Evolutionary conservation across 23 tunicate species (phyloP).

Genomic region (Halocynthia aurantium): DNA sequence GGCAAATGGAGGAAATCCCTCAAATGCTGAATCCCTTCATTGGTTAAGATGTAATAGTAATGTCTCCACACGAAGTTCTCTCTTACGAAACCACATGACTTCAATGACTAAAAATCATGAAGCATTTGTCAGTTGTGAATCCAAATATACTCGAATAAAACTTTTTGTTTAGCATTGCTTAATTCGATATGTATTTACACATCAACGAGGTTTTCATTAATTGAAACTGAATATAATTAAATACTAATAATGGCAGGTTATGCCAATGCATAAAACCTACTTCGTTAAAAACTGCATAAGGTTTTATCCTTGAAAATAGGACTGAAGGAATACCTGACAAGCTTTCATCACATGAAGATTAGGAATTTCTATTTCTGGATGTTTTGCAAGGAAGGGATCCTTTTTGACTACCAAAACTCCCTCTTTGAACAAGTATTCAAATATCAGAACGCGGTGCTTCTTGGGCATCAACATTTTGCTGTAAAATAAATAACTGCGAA

Average conservation of each 20-base stretch:
- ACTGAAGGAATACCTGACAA: constrained; percentile 20
- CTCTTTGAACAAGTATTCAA: constrained; percentile 86
- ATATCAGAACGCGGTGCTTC: constrained; percentile 70
- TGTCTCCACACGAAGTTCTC: constrained; percentile 91
- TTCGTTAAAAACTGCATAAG: too few relatives aligned
- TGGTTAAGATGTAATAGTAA: constrained; percentile 83
- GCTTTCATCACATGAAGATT: constrained; percentile 91
- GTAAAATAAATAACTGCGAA: neutral
- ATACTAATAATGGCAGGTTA: too few relatives aligned
- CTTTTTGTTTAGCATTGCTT: neutral
- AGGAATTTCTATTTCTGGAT: constrained; percentile 63
- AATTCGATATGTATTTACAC: neutral
- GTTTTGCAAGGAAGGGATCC: constrained; percentile 47
- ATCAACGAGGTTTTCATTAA: neutral
- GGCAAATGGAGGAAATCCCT: constrained; percentile 94
- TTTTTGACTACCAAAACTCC: constrained; percentile 90
- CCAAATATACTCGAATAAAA: too few relatives aligned
- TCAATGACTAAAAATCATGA: constrained; percentile 38
- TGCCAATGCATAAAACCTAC: too few relatives aligned
- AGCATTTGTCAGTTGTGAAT: too few relatives aligned
- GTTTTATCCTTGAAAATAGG: too few relatives aligned
- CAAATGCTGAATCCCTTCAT: constrained; percentile 92
- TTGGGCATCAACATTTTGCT: constrained; percentile 95
- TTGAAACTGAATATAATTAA: too few relatives aligned
- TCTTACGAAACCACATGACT: constrained; percentile 76